These are phyloP conservation scores for Phoxinus dragarum DNA, from an alignment of 2,797 vertebrate genomes.

Conservation along the genomic window DNA sequence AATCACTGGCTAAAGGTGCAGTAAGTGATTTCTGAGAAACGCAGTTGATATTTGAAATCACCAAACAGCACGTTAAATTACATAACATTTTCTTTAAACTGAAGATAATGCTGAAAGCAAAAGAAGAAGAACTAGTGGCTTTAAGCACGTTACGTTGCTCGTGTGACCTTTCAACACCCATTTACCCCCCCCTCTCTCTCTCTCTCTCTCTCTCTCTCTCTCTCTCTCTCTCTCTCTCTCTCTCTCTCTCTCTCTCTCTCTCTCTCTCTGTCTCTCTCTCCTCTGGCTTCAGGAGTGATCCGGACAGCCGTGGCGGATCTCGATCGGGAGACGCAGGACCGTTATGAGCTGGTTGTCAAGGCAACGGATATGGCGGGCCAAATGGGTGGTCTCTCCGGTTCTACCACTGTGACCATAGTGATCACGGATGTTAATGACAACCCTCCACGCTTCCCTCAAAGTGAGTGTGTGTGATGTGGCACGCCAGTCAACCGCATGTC, in stretches of 20 bases:
- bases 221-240: neutral
- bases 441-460: conserved; percentile 95
- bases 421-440: conserved; percentile 99
- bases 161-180: conserved; percentile 33
- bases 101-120: conserved; percentile 29
- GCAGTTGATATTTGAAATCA: neutral
- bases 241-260: neutral
- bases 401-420: conserved; percentile 97
- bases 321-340: conserved; percentile 95
- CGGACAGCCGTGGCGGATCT: conserved; percentile 94
- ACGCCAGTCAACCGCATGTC: conserved; percentile 22
- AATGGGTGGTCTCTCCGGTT: conserved; percentile 96
- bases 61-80: neutral
- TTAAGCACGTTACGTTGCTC: neutral
- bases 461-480: conserved; percentile 77
- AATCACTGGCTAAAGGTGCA: no score
- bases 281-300: conserved; percentile 86
- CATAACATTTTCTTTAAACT: neutral
- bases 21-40: no score
- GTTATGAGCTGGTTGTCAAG: conserved; percentile 96
- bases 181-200: neutral
- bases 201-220: neutral
- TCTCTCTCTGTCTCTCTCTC: neutral
- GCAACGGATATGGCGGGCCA: conserved; percentile 99
- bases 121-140: neutral